A percentile compares a stretch with the other conserved stretches of the same genome.
Conservation (phyloP, 2,113 vertebrate genomes). For the Machaerirhynchus nigripectus region DNA sequence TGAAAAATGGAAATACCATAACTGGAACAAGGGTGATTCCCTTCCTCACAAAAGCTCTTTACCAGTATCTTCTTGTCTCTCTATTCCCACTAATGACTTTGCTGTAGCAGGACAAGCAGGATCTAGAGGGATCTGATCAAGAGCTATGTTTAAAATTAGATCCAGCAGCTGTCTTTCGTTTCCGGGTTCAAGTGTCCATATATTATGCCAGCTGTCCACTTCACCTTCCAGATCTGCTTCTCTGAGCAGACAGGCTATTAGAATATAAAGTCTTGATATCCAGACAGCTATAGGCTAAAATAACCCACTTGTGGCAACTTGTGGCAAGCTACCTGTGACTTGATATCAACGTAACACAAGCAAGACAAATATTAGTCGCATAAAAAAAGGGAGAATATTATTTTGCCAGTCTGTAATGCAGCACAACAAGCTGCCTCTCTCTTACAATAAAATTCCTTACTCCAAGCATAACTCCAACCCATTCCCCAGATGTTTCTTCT, state of each 20-base stretch:
- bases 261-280: background rate
- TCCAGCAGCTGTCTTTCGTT: constrained; percentile 50
- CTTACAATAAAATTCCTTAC: background rate
- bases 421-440: background rate
- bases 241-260: background rate
- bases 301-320: background rate
- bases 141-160: constrained; percentile 69
- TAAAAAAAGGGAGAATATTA: background rate
- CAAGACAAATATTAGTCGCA: background rate
- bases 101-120: background rate
- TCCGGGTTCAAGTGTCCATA: background rate
- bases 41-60: background rate
- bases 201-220: constrained; percentile 10
- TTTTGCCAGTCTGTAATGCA: background rate
- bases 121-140: background rate
- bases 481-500: background rate
- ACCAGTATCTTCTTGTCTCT: background rate
- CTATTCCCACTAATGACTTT: background rate
- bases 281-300: background rate
- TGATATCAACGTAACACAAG: background rate
- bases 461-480: background rate
- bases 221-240: background rate
- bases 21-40: background rate
- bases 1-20: constrained; percentile 69
- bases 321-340: background rate